Evolutionary conservation across 2,888 invertebrate genomes (phyloP).

Genomic region (Scaptomyza polygonia): DNA sequence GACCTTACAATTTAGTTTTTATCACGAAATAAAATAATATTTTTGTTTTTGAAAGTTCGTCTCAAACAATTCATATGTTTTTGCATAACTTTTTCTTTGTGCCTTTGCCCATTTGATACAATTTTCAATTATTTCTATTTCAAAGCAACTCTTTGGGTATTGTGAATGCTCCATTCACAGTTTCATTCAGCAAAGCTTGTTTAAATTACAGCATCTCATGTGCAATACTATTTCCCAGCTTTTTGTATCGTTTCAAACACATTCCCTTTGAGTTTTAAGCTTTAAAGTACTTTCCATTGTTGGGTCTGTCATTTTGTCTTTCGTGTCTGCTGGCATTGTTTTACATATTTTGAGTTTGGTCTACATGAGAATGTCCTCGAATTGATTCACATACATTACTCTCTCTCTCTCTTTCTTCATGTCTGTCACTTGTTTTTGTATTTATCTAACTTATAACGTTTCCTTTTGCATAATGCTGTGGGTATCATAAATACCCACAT

Average conservation of each 20-base stretch:
- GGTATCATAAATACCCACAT: constrained; percentile 5
- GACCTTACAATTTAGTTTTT: too few species aligned
- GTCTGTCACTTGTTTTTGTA: background rate
- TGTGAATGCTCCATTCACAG: background rate
- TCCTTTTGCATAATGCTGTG: too few species aligned
- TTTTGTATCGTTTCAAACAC: constrained; percentile 14
- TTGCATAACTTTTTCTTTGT: background rate
- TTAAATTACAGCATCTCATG: background rate
- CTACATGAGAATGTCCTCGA: constrained; percentile 12
- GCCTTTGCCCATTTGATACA: background rate
- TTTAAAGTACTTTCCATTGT: constrained; percentile 26
- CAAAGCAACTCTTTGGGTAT: background rate
- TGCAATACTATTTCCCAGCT: constrained; percentile 5
- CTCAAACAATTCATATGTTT: background rate
- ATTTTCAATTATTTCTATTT: constrained; percentile 18
- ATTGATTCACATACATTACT: constrained; percentile 32
- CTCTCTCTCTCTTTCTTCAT: background rate
- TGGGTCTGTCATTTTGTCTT: background rate
- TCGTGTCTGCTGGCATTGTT: constrained; percentile 11
- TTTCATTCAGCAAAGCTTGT: background rate
- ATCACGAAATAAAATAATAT: background rate
- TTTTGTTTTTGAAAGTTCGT: too few species aligned
- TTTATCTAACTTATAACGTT: too few species aligned
- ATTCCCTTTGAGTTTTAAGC: constrained; percentile 32
- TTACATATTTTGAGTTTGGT: constrained; percentile 15